A percentile compares a stretch with the other conserved stretches of the same genome.
phyloP scores from a whole-genome alignment of 2,113 vertebrate genomes.

The Eulemur macaco region DNA sequence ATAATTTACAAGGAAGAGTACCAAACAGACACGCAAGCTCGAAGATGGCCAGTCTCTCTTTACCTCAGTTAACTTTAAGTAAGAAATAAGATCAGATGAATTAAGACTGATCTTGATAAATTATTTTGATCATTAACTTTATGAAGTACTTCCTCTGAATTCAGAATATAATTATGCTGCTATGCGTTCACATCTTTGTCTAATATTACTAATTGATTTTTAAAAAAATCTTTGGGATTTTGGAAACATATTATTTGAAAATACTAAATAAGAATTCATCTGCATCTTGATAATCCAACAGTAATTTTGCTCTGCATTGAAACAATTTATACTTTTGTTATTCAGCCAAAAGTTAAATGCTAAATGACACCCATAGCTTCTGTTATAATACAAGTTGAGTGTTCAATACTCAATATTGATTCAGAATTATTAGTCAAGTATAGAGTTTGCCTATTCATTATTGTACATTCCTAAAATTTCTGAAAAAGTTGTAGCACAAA shows the following conservation, averaged over 20 bases:
- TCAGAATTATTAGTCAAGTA: not conserved
- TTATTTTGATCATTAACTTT: not conserved
- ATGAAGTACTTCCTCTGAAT: not conserved
- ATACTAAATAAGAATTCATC: not conserved
- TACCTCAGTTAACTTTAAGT: not conserved
- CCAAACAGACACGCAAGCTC: rapidly evolving
- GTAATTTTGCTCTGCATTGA: not conserved
- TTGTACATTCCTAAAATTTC: not conserved
- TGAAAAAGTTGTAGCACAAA: not conserved
- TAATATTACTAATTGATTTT: not conserved
- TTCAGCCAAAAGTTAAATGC: not conserved
- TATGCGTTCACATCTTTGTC: not conserved
- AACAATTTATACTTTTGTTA: not conserved
- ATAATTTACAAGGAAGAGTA: not conserved
- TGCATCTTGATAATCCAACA: not conserved
- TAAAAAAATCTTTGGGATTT: not conserved
- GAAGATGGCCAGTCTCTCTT: not conserved
- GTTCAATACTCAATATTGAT: not conserved
- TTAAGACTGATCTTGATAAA: not conserved
- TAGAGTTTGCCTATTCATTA: not conserved
- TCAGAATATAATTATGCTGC: not conserved
- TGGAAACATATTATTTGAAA: not conserved
- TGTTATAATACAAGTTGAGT: not conserved
- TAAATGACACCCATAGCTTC: not conserved
- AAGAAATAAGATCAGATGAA: not conserved